A percentile compares a stretch with the other conserved stretches of the same genome.
Conservation (phyloP, 1,140 invertebrate genomes). For the Zaprionus inermis region DNA sequence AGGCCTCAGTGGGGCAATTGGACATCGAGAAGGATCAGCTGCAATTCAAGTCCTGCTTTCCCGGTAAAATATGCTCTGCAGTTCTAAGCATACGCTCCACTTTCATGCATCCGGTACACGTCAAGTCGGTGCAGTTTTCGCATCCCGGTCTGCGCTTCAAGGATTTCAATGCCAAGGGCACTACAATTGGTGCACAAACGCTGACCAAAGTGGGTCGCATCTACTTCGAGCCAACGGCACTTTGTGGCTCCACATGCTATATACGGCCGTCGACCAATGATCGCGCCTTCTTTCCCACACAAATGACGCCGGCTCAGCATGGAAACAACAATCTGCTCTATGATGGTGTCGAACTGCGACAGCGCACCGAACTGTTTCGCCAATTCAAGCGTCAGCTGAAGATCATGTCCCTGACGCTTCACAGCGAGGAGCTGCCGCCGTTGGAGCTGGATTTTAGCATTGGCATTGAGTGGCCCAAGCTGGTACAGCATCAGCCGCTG, state of each 20-base stretch:
- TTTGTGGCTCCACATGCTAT: conserved; percentile 91
- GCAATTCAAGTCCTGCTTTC: conserved; percentile 92
- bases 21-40: conserved; percentile 87
- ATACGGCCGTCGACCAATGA: conserved; percentile 75
- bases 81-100: conserved; percentile 90
- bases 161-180: conserved; percentile 85
- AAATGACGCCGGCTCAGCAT: conserved; percentile 9
- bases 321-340: conserved; percentile 68
- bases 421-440: conserved; percentile 71
- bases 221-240: conserved; percentile 88
- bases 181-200: conserved; percentile 81
- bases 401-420: conserved; percentile 63
- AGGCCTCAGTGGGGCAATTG: conserved; percentile 86
- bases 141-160: conserved; percentile 67
- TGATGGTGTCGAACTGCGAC: conserved; percentile 69
- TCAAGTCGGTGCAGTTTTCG: conserved; percentile 84
- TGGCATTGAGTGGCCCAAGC: conserved; percentile 76
- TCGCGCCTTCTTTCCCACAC: conserved; percentile 29
- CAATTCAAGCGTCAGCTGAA: conserved; percentile 68
- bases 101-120: conserved; percentile 89
- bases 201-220: conserved; percentile 86
- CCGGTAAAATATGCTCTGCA: conserved; percentile 91
- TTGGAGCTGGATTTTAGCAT: conserved; percentile 75
- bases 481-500: conserved; percentile 60
- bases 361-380: conserved; percentile 73